Base-by-base conservation (phyloP, 1,140 invertebrate genomes). In the Trialeurodes vaporariorum region DNA sequence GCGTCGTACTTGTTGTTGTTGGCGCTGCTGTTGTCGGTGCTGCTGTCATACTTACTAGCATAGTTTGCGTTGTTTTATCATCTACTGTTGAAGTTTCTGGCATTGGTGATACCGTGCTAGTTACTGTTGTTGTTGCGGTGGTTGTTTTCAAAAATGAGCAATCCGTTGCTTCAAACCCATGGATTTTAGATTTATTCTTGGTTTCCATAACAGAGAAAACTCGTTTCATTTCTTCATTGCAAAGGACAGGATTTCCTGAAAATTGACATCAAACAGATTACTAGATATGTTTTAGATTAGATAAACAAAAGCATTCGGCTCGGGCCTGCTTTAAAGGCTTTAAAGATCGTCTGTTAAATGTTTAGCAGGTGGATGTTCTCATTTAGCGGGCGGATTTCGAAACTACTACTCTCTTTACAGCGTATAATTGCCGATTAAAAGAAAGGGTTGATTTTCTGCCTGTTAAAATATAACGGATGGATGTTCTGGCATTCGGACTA, bases 201-300 rank as follows among this genome's bases (percentile, higher is more conserved):
- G 64, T 27, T 63, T 71, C 70, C 67, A 72, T 69, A 11, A 27
- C 63, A 27, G 64, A 68, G 2, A 70, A 71, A 26, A 64, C 63
- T 23, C n/a, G 23, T 27, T 70, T 62, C 25, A 69, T 68, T 13
- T 60, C 63, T 27, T 70, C 70, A 40, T 71, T 67, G 40, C 72
- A 73, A 22, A 71, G 34, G 17, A 70, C 69, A 5, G 72, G 72
- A 61, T 73, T 73, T 1, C 68, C 72, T 73, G 65, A 61, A 68
- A 69, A 65, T 25, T 58, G 22, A 69, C 21, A 2, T 17, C 9
- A 2, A 69, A 67, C 1, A 34, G 13, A 64, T n/a, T 26, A n/a
- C n/a, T n/a, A n/a, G n/a, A n/a, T n/a, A n/a, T n/a, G n/a, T n/a
- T n/a, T n/a, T n/a, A n/a, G n/a, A n/a, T n/a, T n/a, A n/a, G n/a